A percentile compares a stretch with the other conserved stretches of the same genome.
These are phyloP conservation scores for Rousettus leschenaultii DNA, from an alignment of 2,113 vertebrate species.

Conservation along the genomic window DNA sequence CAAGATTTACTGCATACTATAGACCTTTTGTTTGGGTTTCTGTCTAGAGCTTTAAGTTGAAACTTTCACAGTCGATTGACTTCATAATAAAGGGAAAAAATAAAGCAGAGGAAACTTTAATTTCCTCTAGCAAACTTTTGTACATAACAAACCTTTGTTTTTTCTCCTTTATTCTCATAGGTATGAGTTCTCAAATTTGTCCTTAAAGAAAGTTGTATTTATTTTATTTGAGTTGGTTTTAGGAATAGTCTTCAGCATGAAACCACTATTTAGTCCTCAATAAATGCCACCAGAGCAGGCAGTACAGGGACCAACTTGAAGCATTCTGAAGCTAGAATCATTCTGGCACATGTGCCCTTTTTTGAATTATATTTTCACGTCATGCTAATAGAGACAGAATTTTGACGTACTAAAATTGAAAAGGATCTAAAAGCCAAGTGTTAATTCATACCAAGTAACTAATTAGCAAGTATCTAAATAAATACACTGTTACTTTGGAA, in stretches of 20 bases:
- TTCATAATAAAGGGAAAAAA: constrained; percentile 3
- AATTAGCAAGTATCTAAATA: not conserved
- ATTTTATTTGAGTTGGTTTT: constrained; percentile 13
- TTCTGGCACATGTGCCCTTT: not conserved
- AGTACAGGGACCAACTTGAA: not conserved
- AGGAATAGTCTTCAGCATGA: not conserved
- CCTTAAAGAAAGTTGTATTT: not conserved
- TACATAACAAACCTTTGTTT: not conserved
- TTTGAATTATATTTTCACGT: not conserved
- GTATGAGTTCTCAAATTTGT: constrained; percentile 7
- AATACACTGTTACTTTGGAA: not conserved
- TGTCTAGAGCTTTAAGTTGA: constrained; percentile 35
- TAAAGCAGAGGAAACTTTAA: not conserved
- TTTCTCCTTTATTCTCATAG: not conserved
- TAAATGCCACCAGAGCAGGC: not conserved
- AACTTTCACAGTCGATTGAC: not conserved
- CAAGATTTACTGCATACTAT: constrained; percentile 6
- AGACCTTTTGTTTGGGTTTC: constrained; percentile 48
- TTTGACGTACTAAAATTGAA: not conserved
- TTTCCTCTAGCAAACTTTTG: not conserved
- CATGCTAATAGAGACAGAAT: not conserved
- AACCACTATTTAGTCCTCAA: not conserved
- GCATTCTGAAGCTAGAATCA: not conserved
- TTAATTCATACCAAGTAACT: not conserved
- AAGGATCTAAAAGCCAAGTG: not conserved